A percentile compares a stretch with the other conserved stretches of the same genome.
Evolutionary conservation across 2,888 invertebrate genomes (phyloP).

Genomic region (Lepidochitona cinerea): DNA sequence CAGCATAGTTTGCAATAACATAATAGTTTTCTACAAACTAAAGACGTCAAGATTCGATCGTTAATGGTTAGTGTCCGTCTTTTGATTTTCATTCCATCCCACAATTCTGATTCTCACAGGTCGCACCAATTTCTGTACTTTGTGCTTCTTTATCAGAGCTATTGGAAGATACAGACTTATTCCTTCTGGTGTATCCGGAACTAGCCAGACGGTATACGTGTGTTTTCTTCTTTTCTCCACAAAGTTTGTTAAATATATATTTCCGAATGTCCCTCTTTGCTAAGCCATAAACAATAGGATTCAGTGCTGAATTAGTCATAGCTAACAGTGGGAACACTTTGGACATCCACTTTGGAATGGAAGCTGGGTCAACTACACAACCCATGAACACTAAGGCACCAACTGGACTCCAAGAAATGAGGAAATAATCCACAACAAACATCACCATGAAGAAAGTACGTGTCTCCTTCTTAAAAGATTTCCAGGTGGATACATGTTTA

Average conservation of each 20-base stretch:
- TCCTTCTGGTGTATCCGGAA: too few species aligned
- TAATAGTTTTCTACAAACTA: too few species aligned
- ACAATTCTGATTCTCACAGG: too few species aligned
- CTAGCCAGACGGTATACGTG: too few species aligned
- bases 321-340: neutral
- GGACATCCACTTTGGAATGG: neutral
- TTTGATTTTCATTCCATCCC: too few species aligned
- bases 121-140: too few species aligned
- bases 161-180: too few species aligned
- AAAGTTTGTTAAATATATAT: neutral
- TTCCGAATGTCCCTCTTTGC: neutral
- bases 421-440: constrained; percentile 2
- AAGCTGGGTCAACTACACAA: neutral
- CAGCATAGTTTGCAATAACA: too few species aligned
- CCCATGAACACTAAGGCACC: neutral
- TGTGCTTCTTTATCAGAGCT: too few species aligned
- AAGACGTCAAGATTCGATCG: too few species aligned
- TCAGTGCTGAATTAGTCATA: neutral
- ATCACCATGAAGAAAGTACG: neutral
- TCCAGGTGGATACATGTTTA: neutral
- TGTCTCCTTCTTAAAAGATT: neutral
- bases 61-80: too few species aligned
- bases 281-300: neutral
- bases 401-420: neutral
- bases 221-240: neutral